Evolutionary conservation across 1,140 invertebrate genomes (phyloP), one percentile per base, ranked within the genome.

Genomic region (Bombus turneri): DNA sequence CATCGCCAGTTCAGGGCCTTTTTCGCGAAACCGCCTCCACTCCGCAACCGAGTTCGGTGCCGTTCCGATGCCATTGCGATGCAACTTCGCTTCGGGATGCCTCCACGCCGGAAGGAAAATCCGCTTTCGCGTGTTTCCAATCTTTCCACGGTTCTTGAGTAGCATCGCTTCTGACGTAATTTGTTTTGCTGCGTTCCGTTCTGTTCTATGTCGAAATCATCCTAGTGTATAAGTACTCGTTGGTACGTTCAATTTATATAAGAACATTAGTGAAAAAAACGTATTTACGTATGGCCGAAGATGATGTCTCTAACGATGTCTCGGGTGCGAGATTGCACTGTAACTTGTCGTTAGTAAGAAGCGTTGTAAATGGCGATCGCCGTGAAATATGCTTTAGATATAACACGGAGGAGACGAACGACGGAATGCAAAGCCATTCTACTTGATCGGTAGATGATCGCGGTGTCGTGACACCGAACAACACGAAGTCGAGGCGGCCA

Each of bases 361-460:
- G 1, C 6, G 1, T 47, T 0, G 15, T 47, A 47, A 47, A 47
- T 15, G 1, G 3, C 59, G 28, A 13, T 34, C 83, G 31, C 39
- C 66, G 64, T 18, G 31, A 79, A 62, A 79, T 47, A 57, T 25
- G 79, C 72, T 62, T 86, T 76, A 59, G 81, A 81, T 75, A 31
- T 81, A 79, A 77, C 73, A 53, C 87, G 37, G 68, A 62, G 77
- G 47, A 64, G 73, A 88, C 82, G 80, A 37, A 25, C 75, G 78
- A 86, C 72, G 79, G 75, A 90, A 90, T 87, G 79, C 86, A 75
- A 90, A 83, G 71, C 71, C 75, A 86, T 89, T 81, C 79, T 80
- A 86, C 81, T 87, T 72, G 80, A 75, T 80, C 53, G 73, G 73
- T 69, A 62, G 81, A 87, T 75, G 81, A 90, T 90, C 80, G 77